A percentile compares a stretch with the other conserved stretches of the same genome.
Conservation (phyloP, 2,888 invertebrate species). For the Oligia latruncula region DNA sequence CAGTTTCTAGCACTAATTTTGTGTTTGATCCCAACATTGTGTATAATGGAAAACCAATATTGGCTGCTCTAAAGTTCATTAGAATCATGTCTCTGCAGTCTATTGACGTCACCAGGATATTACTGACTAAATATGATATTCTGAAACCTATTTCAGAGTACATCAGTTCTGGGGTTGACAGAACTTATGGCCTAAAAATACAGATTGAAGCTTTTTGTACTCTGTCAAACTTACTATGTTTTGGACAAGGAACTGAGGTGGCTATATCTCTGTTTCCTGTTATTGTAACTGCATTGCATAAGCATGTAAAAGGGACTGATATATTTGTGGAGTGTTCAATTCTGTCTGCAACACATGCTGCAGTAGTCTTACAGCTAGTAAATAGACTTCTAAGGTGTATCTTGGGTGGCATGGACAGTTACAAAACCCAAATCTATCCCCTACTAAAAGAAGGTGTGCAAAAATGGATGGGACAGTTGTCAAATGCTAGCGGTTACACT, state of each 20-base stretch:
- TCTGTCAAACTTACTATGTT: constrained; percentile 89
- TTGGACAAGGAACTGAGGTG: constrained; percentile 86
- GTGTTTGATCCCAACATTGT: constrained; percentile 83
- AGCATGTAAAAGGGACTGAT: constrained; percentile 90
- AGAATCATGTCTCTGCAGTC: constrained; percentile 92
- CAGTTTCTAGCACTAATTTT: constrained; percentile 81
- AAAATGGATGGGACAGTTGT: constrained; percentile 88
- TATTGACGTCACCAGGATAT: constrained; percentile 85
- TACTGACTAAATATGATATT: constrained; percentile 89
- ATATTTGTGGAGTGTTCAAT: constrained; percentile 84
- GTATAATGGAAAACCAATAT: constrained; percentile 92
- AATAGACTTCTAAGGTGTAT: constrained; percentile 77
- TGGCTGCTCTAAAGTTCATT: constrained; percentile 93
- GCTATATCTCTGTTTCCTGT: constrained; percentile 88
- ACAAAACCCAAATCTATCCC: constrained; percentile 82
- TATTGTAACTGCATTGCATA: constrained; percentile 89
- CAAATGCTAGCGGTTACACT: constrained; percentile 81
- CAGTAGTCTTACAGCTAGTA: constrained; percentile 88
- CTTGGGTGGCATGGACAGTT: constrained; percentile 70
- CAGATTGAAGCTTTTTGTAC: constrained; percentile 92
- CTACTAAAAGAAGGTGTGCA: constrained; percentile 82
- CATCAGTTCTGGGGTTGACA: constrained; percentile 87
- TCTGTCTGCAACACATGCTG: constrained; percentile 90
- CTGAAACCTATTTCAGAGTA: constrained; percentile 89
- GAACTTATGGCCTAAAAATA: constrained; percentile 88